phyloP scores from a whole-genome alignment of 2,888 invertebrate genomes.

The Cerceris ruficornis region DNA sequence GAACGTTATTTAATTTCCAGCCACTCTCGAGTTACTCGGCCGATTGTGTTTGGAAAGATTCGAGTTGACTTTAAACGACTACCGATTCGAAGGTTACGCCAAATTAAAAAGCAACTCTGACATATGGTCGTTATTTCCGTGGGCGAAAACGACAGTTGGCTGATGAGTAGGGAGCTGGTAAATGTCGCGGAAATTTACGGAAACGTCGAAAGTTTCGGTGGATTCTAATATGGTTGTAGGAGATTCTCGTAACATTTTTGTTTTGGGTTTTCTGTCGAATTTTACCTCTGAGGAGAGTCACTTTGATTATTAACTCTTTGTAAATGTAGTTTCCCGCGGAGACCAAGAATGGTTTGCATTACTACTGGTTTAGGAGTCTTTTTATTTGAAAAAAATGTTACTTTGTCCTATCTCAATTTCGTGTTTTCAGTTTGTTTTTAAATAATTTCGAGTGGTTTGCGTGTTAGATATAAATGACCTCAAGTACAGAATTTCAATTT shows the following conservation, averaged over 20 bases:
- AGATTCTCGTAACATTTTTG: no score
- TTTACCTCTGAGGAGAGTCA: no score
- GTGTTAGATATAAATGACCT: background rate
- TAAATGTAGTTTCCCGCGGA: no score
- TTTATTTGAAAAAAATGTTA: background rate
- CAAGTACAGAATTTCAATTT: background rate
- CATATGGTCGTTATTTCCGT: background rate
- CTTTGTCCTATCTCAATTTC: background rate
- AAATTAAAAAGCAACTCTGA: background rate
- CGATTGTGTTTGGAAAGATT: slow-evolving; percentile 16
- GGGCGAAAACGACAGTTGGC: background rate
- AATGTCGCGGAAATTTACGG: no score
- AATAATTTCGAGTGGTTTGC: background rate
- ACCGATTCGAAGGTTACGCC: slow-evolving; percentile 36
- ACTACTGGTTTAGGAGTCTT: no score
- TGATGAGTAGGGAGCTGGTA: background rate
- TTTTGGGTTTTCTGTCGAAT: no score
- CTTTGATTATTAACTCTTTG: no score
- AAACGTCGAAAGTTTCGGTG: no score
- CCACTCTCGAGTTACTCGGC: slow-evolving; percentile 36
- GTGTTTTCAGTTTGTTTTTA: background rate
- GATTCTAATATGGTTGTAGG: no score
- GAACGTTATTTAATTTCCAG: slow-evolving; percentile 70
- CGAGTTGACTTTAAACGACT: slow-evolving; percentile 34
- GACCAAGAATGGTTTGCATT: no score